Evolutionary conservation across 2,888 invertebrate species (phyloP).

Genomic region (Andrena chrysosceles): DNA sequence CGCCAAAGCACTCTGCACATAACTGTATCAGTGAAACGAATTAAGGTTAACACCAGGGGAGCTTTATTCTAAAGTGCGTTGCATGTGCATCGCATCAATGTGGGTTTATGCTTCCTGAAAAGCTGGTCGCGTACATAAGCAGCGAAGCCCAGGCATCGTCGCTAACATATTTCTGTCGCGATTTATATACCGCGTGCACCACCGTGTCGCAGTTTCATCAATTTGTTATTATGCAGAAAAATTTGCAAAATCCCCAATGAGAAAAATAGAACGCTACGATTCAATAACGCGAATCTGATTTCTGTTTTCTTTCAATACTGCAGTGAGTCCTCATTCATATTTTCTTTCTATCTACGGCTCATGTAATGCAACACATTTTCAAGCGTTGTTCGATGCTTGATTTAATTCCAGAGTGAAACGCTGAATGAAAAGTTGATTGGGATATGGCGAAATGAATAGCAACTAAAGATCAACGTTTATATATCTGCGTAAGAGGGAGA

Average conservation of each 20-base stretch:
- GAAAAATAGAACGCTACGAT: background rate
- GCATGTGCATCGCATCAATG: conserved; percentile 32
- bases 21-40: conserved; percentile 31
- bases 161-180: conserved; percentile 7
- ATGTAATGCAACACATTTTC: background rate
- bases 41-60: conserved; percentile 30
- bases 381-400: background rate
- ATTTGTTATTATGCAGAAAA: conserved; percentile 9
- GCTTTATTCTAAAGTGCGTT: conserved; percentile 41
- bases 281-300: background rate
- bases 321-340: background rate
- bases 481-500: no score
- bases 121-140: conserved; percentile 8
- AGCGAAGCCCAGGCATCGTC: background rate
- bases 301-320: background rate
- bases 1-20: conserved; percentile 5
- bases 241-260: background rate
- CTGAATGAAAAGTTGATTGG: conserved; percentile 1
- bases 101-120: conserved; percentile 33
- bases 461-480: no score
- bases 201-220: background rate
- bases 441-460: background rate
- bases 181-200: conserved; percentile 31
- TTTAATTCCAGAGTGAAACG: background rate
- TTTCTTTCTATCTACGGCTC: background rate